Evolutionary conservation across 2,113 vertebrate genomes (phyloP).

Genomic region (Reinhardtius hippoglossoides): DNA sequence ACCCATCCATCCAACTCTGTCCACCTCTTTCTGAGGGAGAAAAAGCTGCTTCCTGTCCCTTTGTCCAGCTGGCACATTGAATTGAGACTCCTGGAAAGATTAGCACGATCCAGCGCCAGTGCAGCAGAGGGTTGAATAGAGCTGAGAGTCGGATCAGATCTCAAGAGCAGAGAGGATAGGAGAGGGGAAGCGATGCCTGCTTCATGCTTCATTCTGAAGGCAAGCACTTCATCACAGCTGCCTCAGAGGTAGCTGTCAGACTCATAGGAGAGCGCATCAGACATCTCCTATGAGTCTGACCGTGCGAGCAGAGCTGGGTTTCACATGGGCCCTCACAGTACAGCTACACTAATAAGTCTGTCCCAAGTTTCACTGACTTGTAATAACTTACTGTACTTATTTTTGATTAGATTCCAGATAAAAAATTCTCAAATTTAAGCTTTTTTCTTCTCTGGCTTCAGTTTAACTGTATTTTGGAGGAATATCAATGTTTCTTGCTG

Average conservation of each 20-base stretch:
- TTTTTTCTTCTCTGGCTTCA: no score
- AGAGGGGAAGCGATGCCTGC: not conserved
- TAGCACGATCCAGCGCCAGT: conserved; percentile 43
- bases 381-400: no score
- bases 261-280: conserved; percentile 25
- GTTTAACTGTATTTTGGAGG: no score
- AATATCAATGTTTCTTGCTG: no score
- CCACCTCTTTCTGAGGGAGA: conserved; percentile 42
- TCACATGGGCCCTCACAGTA: not conserved
- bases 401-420: no score
- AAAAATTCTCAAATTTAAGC: no score
- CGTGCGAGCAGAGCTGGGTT: not conserved
- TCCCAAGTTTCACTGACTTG: no score
- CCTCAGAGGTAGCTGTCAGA: no score
- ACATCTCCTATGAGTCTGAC: not conserved
- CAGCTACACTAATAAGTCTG: no score
- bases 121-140: conserved; percentile 40
- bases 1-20: conserved; percentile 5
- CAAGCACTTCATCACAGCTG: conserved; percentile 18
- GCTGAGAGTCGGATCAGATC: conserved; percentile 5
- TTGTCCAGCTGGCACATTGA: conserved; percentile 72
- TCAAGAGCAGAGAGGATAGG: not conserved
- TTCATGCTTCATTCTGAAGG: not conserved
- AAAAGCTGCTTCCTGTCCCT: conserved; percentile 75
- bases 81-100: conserved; percentile 68